Evolutionary conservation across 1,140 invertebrate species (phyloP).

Genomic region (Drosophila pandora): DNA sequence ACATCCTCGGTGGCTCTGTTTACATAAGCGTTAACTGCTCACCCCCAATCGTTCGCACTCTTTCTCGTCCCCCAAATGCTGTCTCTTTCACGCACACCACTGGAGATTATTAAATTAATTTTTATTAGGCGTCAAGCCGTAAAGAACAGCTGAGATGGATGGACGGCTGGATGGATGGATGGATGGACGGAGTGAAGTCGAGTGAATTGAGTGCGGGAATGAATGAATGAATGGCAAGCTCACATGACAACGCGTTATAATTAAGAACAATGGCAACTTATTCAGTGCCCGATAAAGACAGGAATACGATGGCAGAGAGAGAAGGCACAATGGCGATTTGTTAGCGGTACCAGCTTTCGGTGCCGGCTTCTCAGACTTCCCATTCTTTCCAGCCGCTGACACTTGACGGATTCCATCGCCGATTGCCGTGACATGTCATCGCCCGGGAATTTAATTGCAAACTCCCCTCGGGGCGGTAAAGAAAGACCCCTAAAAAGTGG

Average conservation of each 20-base stretch:
- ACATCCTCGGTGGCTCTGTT: conserved; percentile 66
- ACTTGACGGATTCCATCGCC: conserved; percentile 58
- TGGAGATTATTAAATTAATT: conserved; percentile 76
- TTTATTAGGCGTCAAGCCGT: conserved; percentile 81
- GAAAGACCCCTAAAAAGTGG: conserved; percentile 1
- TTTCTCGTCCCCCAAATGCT: background rate
- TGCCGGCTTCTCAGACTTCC: background rate
- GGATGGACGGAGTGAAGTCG: conserved; percentile 22
- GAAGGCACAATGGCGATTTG: conserved; percentile 39
- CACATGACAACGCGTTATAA: conserved; percentile 81
- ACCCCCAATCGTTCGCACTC: conserved; percentile 31
- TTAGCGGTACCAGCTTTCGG: conserved; percentile 16
- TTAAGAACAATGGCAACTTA: conserved; percentile 78
- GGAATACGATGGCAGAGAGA: conserved; percentile 1
- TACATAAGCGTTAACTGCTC: conserved; percentile 74
- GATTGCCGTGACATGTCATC: conserved; percentile 48
- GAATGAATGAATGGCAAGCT: conserved; percentile 74
- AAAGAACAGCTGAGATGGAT: conserved; percentile 71
- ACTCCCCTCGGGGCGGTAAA: background rate
- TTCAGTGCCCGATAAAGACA: conserved; percentile 47
- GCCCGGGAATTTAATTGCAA: conserved; percentile 45
- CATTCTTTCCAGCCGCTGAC: conserved; percentile 33
- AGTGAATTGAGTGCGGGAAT: conserved; percentile 28
- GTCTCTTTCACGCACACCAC: conserved; percentile 20
- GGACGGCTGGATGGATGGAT: conserved; percentile 15